These are phyloP conservation scores for Spermophilus dauricus DNA, from an alignment of 2,113 vertebrate species.

Conservation along the genomic window DNA sequence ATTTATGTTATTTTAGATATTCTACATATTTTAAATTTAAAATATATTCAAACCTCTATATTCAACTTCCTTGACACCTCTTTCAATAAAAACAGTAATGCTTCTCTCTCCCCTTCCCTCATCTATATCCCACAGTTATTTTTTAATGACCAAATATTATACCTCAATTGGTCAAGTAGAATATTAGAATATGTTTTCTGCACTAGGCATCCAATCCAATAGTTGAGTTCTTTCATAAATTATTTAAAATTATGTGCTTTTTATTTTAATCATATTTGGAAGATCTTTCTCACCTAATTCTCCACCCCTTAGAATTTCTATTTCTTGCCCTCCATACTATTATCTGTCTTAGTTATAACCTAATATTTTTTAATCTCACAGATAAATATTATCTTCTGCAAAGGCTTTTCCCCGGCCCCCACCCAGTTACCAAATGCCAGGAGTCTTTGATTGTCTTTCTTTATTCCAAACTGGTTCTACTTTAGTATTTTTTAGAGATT, in stretches of 20 bases:
- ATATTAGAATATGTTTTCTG: background rate
- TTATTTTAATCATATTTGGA: background rate
- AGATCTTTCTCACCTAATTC: background rate
- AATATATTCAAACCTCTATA: background rate
- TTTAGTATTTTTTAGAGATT: background rate
- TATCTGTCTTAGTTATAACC: background rate
- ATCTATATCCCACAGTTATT: background rate
- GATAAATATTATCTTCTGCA: background rate
- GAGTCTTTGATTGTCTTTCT: background rate
- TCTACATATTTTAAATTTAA: background rate
- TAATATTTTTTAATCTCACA: background rate
- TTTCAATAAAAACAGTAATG: background rate
- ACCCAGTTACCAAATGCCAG: background rate
- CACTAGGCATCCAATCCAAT: background rate
- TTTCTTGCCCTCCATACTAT: background rate
- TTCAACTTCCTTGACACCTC: background rate
- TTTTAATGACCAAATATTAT: background rate
- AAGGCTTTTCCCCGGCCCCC: too few species aligned
- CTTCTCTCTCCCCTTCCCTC: background rate
- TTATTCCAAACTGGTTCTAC: background rate
- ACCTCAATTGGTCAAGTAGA: background rate
- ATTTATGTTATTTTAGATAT: background rate
- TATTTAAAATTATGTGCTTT: background rate
- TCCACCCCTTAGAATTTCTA: background rate
- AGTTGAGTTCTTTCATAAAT: background rate